Evolutionary conservation across 2,113 vertebrate genomes (phyloP).

Genomic region (Helogale parvula): DNA sequence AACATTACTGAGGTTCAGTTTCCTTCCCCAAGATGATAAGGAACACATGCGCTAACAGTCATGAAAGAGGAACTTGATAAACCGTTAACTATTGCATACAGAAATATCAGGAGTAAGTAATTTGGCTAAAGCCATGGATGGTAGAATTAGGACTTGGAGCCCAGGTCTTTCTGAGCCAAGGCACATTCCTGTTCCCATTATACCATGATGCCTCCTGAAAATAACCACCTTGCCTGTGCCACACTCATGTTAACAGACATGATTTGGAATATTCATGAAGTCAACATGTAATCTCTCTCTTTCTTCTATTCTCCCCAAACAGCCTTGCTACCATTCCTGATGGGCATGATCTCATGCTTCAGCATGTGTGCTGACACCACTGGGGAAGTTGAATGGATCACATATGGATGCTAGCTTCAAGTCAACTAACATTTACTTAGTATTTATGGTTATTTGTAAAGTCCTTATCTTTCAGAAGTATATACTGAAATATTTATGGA

Average conservation of each 20-base stretch:
- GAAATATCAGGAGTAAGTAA: not conserved
- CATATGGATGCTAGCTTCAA: not conserved
- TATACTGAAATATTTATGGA: not conserved
- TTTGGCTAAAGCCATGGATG: not conserved
- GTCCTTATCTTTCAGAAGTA: constrained; percentile 13
- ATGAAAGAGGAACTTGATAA: not conserved
- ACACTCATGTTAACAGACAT: not conserved
- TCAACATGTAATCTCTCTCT: not conserved
- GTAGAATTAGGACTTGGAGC: not conserved
- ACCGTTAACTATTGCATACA: not conserved
- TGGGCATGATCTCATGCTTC: not conserved
- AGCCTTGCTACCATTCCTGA: not conserved
- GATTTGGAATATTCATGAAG: not conserved
- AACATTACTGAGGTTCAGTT: not conserved
- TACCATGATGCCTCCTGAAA: not conserved
- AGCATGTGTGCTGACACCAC: not conserved
- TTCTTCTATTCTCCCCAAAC: not conserved
- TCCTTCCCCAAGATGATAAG: not conserved
- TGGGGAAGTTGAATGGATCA: not conserved
- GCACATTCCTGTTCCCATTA: not conserved
- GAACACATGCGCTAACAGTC: not conserved
- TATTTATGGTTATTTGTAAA: constrained; percentile 18
- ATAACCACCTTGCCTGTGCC: not conserved
- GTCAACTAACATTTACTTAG: not conserved
- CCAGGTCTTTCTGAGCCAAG: not conserved